These are phyloP conservation scores for Melinaea marsaeus DNA, from an alignment of 2,888 invertebrate species.

Conservation along the genomic window DNA sequence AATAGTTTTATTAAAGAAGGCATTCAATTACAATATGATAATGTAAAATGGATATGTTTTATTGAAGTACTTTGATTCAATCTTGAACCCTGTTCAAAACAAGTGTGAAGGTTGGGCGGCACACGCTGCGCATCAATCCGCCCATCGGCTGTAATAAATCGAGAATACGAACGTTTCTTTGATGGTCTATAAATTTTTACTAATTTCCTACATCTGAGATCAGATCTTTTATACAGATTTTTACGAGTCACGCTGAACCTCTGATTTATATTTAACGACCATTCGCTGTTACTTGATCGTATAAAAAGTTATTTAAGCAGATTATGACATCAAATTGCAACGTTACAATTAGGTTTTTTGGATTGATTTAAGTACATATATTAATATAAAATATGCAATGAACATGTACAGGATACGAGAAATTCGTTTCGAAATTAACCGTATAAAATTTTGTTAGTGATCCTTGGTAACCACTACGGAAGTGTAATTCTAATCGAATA, in stretches of 20 bases:
- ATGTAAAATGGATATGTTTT: not conserved
- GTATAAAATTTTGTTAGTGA: too few relatives aligned
- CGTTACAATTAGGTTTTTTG: too few relatives aligned
- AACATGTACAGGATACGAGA: too few relatives aligned
- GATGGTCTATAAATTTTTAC: conserved; percentile 20
- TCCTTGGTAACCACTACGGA: too few relatives aligned
- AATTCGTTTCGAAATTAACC: too few relatives aligned
- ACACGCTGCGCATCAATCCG: conserved; percentile 9
- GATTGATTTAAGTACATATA: too few relatives aligned
- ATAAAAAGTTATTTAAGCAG: too few relatives aligned
- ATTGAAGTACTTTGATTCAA: not conserved
- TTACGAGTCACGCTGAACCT: conserved; percentile 1
- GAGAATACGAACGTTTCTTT: conserved; percentile 8
- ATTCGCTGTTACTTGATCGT: too few relatives aligned
- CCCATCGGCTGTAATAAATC: conserved; percentile 15
- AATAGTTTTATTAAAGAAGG: too few relatives aligned
- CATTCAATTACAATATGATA: not conserved
- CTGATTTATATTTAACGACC: not conserved
- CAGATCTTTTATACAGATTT: conserved; percentile 5
- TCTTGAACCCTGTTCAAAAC: not conserved
- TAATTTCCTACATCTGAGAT: conserved; percentile 7
- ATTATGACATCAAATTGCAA: too few relatives aligned
- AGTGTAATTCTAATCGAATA: too few relatives aligned
- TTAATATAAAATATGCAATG: too few relatives aligned
- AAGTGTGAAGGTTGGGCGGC: not conserved